phyloP scores from a whole-genome alignment of 2,113 vertebrate genomes.

The Aspidoscelis tigris region DNA sequence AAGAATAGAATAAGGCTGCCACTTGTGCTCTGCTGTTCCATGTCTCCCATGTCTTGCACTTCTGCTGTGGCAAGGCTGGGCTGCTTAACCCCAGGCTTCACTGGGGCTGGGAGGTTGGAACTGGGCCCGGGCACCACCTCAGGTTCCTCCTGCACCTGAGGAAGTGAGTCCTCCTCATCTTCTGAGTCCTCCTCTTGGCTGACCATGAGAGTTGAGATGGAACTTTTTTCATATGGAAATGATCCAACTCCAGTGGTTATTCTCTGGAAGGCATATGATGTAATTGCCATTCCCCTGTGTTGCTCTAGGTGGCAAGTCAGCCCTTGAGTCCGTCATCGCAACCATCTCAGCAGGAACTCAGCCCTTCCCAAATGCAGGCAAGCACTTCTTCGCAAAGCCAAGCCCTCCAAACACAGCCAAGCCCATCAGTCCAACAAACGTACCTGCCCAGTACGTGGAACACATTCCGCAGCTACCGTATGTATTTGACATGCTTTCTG shows the following conservation, averaged over 20 bases:
- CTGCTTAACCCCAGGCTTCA: no score
- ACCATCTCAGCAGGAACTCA: conserved; percentile 86
- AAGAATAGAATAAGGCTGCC: no score
- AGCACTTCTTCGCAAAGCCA: conserved; percentile 80
- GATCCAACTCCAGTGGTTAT: background rate
- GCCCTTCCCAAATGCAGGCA: conserved; percentile 84
- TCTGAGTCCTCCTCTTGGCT: no score
- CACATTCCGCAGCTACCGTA: conserved; percentile 90
- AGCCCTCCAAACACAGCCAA: conserved; percentile 81
- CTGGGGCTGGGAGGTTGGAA: no score
- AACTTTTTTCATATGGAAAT: background rate
- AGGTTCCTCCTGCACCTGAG: no score
- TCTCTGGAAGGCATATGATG: background rate
- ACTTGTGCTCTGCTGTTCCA: no score
- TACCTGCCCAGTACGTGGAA: conserved; percentile 95
- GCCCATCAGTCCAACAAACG: conserved; percentile 87
- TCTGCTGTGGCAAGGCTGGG: no score
- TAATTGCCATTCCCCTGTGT: background rate
- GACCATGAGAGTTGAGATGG: no score
- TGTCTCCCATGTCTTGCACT: no score
- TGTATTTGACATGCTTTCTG: conserved; percentile 63
- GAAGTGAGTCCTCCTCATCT: no score
- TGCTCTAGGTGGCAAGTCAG: conserved; percentile 82
- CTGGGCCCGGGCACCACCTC: no score
- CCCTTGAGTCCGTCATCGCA: conserved; percentile 91